phyloP scores from a whole-genome alignment of 1,140 invertebrate species.

The Spodoptera litura region DNA sequence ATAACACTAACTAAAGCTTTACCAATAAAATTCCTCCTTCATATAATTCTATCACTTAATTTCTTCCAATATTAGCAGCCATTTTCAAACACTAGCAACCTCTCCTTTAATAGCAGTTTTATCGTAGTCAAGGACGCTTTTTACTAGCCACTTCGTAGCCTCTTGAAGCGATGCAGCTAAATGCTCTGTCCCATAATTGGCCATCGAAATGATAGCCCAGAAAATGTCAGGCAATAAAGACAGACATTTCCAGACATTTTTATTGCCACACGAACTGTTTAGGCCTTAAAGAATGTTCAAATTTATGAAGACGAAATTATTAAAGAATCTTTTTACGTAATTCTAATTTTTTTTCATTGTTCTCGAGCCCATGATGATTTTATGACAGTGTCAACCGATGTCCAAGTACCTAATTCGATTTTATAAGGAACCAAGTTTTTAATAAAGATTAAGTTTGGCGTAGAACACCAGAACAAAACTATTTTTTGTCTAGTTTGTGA shows the following conservation, averaged over 20 bases:
- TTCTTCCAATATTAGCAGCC: slow-evolving; percentile 4
- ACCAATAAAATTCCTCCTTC: neutral
- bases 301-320: neutral
- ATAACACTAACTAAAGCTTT: no score
- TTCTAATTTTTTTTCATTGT: no score
- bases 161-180: slow-evolving; percentile 63
- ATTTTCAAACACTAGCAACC: slow-evolving; percentile 34
- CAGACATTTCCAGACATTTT: slow-evolving; percentile 35
- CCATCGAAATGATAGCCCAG: slow-evolving; percentile 68
- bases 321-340: no score
- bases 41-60: neutral
- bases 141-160: slow-evolving; percentile 53
- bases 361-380: no score
- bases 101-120: slow-evolving; percentile 31
- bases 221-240: slow-evolving; percentile 57
- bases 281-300: slow-evolving; percentile 7
- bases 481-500: no score
- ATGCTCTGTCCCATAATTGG: slow-evolving; percentile 59
- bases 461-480: no score
- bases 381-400: no score
- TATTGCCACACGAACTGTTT: slow-evolving; percentile 22
- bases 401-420: no score
- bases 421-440: no score
- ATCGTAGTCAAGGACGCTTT: slow-evolving; percentile 29
- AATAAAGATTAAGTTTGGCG: no score